Conservation (phyloP, 2,888 invertebrate species). For the Epistrophe eligans region DNA sequence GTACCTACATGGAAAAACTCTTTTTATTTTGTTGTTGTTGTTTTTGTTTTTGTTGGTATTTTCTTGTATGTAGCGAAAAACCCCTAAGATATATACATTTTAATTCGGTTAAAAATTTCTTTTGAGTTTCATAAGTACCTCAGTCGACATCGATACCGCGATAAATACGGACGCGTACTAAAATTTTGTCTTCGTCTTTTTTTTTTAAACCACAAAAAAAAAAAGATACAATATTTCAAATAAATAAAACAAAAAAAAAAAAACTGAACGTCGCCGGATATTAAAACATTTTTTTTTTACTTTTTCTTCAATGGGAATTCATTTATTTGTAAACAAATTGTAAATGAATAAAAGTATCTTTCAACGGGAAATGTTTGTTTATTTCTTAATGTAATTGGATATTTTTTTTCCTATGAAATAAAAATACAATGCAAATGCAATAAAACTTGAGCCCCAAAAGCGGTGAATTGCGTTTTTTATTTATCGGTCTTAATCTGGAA, state of each 20-base stretch:
- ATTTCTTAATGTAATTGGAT: constrained; percentile 13
- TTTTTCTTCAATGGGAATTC: background rate
- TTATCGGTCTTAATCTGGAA: constrained; percentile 50
- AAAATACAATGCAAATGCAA: constrained; percentile 10
- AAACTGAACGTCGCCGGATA: constrained; percentile 68
- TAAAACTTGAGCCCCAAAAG: constrained; percentile 4
- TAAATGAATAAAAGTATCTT: constrained; percentile 25
- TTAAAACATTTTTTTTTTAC: constrained; percentile 43
- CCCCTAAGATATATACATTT: constrained; percentile 67
- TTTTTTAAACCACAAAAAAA: background rate
- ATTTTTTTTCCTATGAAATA: constrained; percentile 1
- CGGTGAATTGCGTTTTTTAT: constrained; percentile 35
- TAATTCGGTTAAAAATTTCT: constrained; percentile 75
- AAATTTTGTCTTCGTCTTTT: constrained; percentile 48
- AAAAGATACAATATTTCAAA: constrained; percentile 16
- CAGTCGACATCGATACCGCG: constrained; percentile 75
- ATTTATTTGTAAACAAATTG: constrained; percentile 61
- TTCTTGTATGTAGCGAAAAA: constrained; percentile 58
- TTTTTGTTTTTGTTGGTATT: constrained; percentile 8
- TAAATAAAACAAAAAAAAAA: constrained; percentile 26
- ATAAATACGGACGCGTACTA: constrained; percentile 70
- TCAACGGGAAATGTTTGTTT: constrained; percentile 40
- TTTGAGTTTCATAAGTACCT: constrained; percentile 74
- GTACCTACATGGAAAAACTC: constrained; percentile 59
- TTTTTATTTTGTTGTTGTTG: constrained; percentile 31